Evolutionary conservation across 2,888 invertebrate species (phyloP).

Genomic region (Ennomos erosarius): DNA sequence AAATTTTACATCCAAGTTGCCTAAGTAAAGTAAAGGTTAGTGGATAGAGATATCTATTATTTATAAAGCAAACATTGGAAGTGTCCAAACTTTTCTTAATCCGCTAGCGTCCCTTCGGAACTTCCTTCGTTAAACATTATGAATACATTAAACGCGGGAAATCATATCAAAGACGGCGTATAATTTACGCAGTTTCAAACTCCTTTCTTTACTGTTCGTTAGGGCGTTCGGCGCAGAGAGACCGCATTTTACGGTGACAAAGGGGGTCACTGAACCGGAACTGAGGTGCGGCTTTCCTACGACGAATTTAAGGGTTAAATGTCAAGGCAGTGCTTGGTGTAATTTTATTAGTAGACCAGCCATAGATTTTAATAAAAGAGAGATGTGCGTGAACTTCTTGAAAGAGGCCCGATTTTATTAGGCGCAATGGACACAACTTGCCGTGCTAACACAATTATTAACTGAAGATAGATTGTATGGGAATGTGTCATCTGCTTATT

Average conservation of each 20-base stretch:
- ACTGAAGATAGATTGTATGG: slow-evolving; percentile 22
- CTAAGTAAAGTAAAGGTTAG: too few species aligned
- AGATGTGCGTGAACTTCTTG: too few species aligned
- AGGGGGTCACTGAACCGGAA: slow-evolving; percentile 39
- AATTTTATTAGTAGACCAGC: neutral
- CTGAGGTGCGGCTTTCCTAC: slow-evolving; percentile 41
- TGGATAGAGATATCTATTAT: too few species aligned
- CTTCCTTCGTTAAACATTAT: slow-evolving; percentile 15
- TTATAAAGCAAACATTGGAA: slow-evolving; percentile 4
- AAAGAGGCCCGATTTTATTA: too few species aligned
- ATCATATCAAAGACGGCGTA: slow-evolving; percentile 23
- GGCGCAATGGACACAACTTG: too few species aligned
- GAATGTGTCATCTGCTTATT: slow-evolving; percentile 21
- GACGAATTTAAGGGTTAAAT: slow-evolving; percentile 35
- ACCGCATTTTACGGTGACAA: slow-evolving; percentile 34
- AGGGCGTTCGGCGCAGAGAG: slow-evolving; percentile 31
- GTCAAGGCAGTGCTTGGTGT: neutral
- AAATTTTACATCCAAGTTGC: too few species aligned
- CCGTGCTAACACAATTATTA: slow-evolving; percentile 5
- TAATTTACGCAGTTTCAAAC: slow-evolving; percentile 5
- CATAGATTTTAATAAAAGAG: too few species aligned
- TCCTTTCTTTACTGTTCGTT: slow-evolving; percentile 16
- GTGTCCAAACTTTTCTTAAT: slow-evolving; percentile 4
- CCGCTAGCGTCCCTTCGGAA: neutral
- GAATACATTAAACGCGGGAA: slow-evolving; percentile 23